A percentile compares a stretch with the other conserved stretches of the same genome.
These are phyloP conservation scores for Leptopilina myrica DNA, from an alignment of 2,888 invertebrate genomes.

Conservation along the genomic window DNA sequence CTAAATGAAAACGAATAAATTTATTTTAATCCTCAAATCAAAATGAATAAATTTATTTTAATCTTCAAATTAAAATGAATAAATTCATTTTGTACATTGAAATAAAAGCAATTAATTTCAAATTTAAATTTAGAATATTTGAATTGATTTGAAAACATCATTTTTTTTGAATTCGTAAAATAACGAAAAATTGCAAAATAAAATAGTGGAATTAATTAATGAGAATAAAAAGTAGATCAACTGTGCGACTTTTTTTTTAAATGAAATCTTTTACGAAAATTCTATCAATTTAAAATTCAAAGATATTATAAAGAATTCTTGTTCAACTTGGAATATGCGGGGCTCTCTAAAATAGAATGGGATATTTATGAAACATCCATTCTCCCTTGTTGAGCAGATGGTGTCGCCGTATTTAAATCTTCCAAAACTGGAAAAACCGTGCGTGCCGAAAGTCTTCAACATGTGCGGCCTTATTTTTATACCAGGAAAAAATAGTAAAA, in stretches of 20 bases:
- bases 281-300: not conserved
- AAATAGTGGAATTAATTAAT: not conserved
- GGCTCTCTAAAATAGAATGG: conserved; percentile 18
- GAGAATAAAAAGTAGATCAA: not conserved
- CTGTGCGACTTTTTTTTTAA: no score
- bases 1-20: no score
- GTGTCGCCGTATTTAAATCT: conserved; percentile 22
- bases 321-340: not conserved
- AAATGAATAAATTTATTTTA: no score
- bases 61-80: no score
- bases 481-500: not conserved
- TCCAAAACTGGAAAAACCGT: conserved; percentile 32
- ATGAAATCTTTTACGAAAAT: no score
- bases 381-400: conserved; percentile 17
- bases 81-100: no score
- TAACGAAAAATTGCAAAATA: no score
- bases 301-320: not conserved
- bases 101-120: no score
- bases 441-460: conserved; percentile 28
- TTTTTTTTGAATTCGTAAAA: no score
- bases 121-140: no score
- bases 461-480: conserved; percentile 4
- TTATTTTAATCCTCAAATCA: no score
- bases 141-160: no score
- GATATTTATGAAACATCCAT: conserved; percentile 30